Evolutionary conservation across 2,113 vertebrate genomes (phyloP).

Genomic region (Pipa parva): DNA sequence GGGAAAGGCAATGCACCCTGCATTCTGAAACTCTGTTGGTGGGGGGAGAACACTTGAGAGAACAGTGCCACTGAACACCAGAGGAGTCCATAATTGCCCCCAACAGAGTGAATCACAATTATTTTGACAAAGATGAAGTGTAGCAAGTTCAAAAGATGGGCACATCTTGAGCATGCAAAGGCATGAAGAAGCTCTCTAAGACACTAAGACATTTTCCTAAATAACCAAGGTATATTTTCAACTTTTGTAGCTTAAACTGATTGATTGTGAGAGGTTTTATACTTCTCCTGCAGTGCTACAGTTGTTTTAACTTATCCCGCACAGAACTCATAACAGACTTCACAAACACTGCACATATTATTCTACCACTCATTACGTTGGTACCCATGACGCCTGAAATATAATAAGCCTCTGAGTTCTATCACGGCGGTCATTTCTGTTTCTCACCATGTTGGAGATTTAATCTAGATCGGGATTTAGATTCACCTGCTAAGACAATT

Average conservation of each 20-base stretch:
- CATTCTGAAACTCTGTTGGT: too few species aligned
- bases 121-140: too few species aligned
- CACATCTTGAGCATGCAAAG: neutral
- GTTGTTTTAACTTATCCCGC: neutral
- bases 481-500: conserved; percentile 25
- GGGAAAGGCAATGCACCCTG: too few species aligned
- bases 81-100: too few species aligned
- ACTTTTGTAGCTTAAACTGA: neutral
- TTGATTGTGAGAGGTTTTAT: neutral
- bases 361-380: neutral
- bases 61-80: too few species aligned
- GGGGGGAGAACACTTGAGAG: too few species aligned
- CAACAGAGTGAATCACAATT: too few species aligned
- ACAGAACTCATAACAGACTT: conserved; percentile 8
- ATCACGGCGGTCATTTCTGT: neutral
- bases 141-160: neutral
- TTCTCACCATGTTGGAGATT: neutral
- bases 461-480: conserved; percentile 27
- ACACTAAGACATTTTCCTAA: too few species aligned
- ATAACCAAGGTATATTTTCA: neutral
- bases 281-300: neutral
- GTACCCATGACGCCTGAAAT: conserved; percentile 12
- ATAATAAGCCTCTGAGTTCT: conserved; percentile 25
- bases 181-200: neutral
- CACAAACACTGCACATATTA: conserved; percentile 8